Conservation (phyloP, 2,888 invertebrate genomes). For the Dryobota labecula region DNA sequence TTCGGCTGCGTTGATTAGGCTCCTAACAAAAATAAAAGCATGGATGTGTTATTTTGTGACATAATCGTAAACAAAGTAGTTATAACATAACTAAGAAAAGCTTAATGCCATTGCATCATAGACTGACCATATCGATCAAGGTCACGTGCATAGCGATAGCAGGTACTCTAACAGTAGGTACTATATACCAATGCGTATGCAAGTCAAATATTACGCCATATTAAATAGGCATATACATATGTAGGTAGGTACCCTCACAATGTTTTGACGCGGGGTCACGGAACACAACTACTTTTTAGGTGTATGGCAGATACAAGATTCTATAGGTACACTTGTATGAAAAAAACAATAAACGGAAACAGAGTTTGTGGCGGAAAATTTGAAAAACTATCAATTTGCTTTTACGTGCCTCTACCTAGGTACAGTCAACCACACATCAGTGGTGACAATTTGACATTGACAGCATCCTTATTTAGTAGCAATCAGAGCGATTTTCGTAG, state of each 20-base stretch:
- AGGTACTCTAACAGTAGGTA: slow-evolving; percentile 26
- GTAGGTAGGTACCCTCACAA: background rate
- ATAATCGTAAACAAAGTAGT: slow-evolving; percentile 32
- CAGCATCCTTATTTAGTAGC: no score
- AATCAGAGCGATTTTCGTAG: no score
- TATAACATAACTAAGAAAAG: slow-evolving; percentile 36
- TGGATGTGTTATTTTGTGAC: slow-evolving; percentile 2
- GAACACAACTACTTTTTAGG: background rate
- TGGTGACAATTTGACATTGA: no score
- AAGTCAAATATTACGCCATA: slow-evolving; percentile 41
- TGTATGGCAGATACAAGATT: background rate
- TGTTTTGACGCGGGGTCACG: slow-evolving; percentile 1
- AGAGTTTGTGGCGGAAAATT: no score
- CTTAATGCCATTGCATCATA: slow-evolving; percentile 42
- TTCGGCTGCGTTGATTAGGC: background rate
- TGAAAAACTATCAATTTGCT: no score
- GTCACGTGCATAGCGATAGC: slow-evolving; percentile 41
- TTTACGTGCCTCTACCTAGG: no score
- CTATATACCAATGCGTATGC: slow-evolving; percentile 14
- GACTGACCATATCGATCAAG: slow-evolving; percentile 45
- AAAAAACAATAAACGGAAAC: no score
- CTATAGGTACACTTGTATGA: background rate
- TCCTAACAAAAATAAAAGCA: background rate
- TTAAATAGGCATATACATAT: background rate
- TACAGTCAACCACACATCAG: no score